phyloP scores from a whole-genome alignment of 2,888 invertebrate genomes.

The Crioceris asparagi region DNA sequence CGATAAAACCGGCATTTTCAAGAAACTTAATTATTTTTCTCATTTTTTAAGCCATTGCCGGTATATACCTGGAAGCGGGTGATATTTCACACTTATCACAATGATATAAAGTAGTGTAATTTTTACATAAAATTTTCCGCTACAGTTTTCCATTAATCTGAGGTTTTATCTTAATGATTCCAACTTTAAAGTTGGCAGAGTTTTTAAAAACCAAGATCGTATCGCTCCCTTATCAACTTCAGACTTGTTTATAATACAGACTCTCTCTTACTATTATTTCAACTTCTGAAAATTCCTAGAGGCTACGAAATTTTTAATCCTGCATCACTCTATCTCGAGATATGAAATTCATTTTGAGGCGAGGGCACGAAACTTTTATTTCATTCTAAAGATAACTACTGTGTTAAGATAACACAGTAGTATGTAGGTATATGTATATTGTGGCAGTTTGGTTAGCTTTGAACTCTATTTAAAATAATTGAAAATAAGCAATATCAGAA shows the following conservation, averaged over 20 bases:
- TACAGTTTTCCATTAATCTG: conserved; percentile 41
- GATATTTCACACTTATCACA: conserved; percentile 39
- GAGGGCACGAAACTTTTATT: no score
- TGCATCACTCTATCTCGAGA: no score
- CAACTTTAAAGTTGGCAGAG: conserved; percentile 37
- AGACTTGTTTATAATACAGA: conserved; percentile 29
- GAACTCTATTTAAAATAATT: no score
- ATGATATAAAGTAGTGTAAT: conserved; percentile 40
- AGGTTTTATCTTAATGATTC: conserved; percentile 40
- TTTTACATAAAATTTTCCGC: conserved; percentile 41
- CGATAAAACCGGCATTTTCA: conserved; percentile 10
- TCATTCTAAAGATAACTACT: no score
- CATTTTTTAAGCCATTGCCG: conserved; percentile 24
- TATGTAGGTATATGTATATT: no score
- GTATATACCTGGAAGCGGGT: conserved; percentile 35
- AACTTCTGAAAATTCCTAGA: conserved; percentile 4
- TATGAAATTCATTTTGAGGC: no score
- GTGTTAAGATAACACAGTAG: no score
- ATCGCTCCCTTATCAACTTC: conserved; percentile 27
- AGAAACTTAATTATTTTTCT: conserved; percentile 35
- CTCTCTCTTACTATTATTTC: conserved; percentile 11
- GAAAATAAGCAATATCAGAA: no score
- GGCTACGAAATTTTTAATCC: conserved; percentile 7
- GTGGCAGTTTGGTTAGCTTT: no score
- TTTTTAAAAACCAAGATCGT: conserved; percentile 34